Conservation (phyloP, 1,140 invertebrate genomes). For the Dreissena rostriformis region DNA sequence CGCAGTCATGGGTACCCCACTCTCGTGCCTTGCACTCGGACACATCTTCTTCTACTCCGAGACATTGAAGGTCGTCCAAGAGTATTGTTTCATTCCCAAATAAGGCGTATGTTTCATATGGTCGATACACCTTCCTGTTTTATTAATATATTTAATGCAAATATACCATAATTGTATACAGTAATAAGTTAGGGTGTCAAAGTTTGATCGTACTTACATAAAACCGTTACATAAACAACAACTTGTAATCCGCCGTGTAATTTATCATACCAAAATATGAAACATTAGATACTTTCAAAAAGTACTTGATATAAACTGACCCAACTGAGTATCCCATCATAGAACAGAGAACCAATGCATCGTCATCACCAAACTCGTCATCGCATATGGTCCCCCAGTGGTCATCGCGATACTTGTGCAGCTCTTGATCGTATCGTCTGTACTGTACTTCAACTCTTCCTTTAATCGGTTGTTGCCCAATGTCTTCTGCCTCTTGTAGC, state of each 20-base stretch:
- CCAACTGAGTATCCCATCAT: slow-evolving; percentile 48
- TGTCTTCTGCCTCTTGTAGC: no score
- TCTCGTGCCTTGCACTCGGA: slow-evolving; percentile 1
- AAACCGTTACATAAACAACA: no score
- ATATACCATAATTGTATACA: no score
- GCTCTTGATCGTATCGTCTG: background rate
- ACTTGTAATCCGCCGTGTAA: no score
- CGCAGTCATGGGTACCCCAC: slow-evolving; percentile 11
- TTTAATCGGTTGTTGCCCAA: background rate
- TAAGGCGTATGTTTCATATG: background rate
- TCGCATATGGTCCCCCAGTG: slow-evolving; percentile 67
- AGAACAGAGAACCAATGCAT: slow-evolving; percentile 58
- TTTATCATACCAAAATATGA: no score
- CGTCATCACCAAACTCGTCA: slow-evolving; percentile 44
- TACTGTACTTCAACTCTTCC: background rate
- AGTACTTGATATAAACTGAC: background rate
- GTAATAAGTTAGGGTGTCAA: no score
- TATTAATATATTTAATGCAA: no score
- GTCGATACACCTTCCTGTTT: no score
- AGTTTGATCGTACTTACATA: no score
- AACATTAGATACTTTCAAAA: no score
- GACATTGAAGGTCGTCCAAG: background rate
- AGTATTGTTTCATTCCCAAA: background rate
- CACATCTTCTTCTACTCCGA: background rate
- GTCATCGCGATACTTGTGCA: background rate